Evolutionary conservation across 2,888 invertebrate species (phyloP), one percentile per base, ranked within the genome.

Genomic region (Machimus atricapillus): DNA sequence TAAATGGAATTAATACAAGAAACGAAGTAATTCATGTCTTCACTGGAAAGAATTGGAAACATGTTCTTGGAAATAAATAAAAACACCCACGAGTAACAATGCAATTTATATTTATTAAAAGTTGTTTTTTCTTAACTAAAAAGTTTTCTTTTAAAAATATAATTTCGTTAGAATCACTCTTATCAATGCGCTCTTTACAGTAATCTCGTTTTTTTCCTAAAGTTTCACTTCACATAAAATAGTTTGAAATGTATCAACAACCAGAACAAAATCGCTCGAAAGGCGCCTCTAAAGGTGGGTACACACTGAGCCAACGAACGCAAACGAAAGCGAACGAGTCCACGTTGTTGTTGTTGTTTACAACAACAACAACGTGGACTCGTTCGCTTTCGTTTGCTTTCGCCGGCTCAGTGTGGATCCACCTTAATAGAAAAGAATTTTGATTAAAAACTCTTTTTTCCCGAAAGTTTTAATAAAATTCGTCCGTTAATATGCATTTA

Each of bases 81-180:
- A 43, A 79, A 46, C n/a, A 43, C 16, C 27, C 16, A 31, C 14
- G 6, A n/a, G 27, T 78, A 78, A 78, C 78, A 81, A 81, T 81
- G 31, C 34, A 81, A 81, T 56, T 81, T 81, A 81, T 81, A 81
- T 81, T 81, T 81, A 58, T 81, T 81, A 81, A 81, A 81, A 81
- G 27, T 66, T 19, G 23, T 81, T 43, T 46, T 81, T 52, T 81
- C 52, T 81, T 46, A 81, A 81, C 52, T 56, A 19, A 56, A 56
- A 56, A 56, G 56, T 56, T 56, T 56, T 40, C 0, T 81, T 52
- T 52, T 81, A 81, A 7, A 81, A 81, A 81, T 81, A 81, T 52
- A 81, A 56, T 81, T 31, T 81, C 46, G 43, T 43, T 23, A 23
- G 40, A 37, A 78, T 78, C 43, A 43, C 23, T 78, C 37, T 40